phyloP scores from a whole-genome alignment of 2,113 vertebrate genomes.

The Cnemophilus loriae region DNA sequence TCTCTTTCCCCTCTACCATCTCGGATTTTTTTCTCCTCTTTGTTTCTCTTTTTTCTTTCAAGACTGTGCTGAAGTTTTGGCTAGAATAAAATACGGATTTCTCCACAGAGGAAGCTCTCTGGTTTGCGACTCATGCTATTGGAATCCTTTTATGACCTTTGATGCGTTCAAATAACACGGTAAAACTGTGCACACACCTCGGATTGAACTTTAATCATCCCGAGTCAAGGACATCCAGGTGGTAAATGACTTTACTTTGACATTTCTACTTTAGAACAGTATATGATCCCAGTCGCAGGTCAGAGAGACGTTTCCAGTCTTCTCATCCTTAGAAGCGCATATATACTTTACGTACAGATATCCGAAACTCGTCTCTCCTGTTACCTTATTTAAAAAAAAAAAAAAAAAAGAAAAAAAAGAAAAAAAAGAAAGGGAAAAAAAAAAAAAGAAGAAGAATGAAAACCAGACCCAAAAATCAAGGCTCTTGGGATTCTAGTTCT shows the following conservation, averaged over 20 bases:
- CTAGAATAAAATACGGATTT: slow-evolving; percentile 43
- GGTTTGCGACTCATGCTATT: slow-evolving; percentile 33
- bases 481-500: background rate
- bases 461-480: background rate
- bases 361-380: background rate
- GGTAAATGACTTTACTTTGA: slow-evolving; percentile 75
- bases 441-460: fast-evolving
- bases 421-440: fast-evolving
- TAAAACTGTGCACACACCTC: slow-evolving; percentile 71
- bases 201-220: slow-evolving; percentile 80
- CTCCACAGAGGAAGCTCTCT: background rate
- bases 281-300: slow-evolving; percentile 47
- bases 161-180: slow-evolving; percentile 75
- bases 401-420: no score
- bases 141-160: slow-evolving; percentile 75
- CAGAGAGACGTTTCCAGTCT: background rate
- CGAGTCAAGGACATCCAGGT: slow-evolving; percentile 77
- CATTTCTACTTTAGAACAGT: slow-evolving; percentile 64
- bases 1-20: background rate
- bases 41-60: background rate
- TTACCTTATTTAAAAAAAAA: background rate
- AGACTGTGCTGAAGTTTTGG: background rate
- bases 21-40: fast-evolving
- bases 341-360: background rate
- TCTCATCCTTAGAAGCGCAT: background rate